Conservation (phyloP, 1,140 invertebrate species). For the Nephotettix cincticeps region DNA sequence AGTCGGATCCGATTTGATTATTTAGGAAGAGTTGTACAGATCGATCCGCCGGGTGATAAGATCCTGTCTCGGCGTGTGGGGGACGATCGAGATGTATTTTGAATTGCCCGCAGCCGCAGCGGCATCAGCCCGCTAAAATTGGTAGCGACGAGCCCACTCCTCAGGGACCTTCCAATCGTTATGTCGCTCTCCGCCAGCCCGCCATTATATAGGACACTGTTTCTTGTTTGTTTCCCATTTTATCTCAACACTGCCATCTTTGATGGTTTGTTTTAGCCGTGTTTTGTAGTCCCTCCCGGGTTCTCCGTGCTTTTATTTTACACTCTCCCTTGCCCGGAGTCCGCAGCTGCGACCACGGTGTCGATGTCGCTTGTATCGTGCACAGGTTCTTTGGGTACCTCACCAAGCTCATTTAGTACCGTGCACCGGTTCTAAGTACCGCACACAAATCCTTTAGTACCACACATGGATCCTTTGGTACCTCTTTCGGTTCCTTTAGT, state of each 20-base stretch:
- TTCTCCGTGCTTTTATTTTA: slow-evolving; percentile 3
- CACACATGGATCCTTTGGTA: too few species aligned
- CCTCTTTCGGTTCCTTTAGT: too few species aligned
- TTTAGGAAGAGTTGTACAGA: slow-evolving; percentile 2
- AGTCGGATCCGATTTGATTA: slow-evolving; percentile 12
- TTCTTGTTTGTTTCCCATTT: slow-evolving; percentile 28
- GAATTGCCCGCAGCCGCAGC: slow-evolving; percentile 4
- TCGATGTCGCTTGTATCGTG: too few species aligned
- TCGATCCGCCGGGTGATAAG: neutral
- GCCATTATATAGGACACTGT: slow-evolving; percentile 24
- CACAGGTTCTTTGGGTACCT: too few species aligned
- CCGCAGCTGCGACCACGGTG: too few species aligned
- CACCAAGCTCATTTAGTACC: too few species aligned
- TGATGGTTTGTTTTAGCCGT: slow-evolving; percentile 20
- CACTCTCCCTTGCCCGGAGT: neutral
- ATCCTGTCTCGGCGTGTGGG: slow-evolving; percentile 5
- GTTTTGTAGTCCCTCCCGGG: neutral
- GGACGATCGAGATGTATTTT: slow-evolving; percentile 12
- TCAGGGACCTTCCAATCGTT: slow-evolving; percentile 14
- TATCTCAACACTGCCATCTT: slow-evolving; percentile 25
- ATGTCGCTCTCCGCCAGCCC: neutral
- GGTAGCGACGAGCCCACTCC: neutral
- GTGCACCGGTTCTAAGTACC: too few species aligned
- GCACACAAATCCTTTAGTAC: too few species aligned
- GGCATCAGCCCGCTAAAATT: neutral